Evolutionary conservation across 2,888 invertebrate genomes (phyloP).

Genomic region (Synanthedon tipuliformis): DNA sequence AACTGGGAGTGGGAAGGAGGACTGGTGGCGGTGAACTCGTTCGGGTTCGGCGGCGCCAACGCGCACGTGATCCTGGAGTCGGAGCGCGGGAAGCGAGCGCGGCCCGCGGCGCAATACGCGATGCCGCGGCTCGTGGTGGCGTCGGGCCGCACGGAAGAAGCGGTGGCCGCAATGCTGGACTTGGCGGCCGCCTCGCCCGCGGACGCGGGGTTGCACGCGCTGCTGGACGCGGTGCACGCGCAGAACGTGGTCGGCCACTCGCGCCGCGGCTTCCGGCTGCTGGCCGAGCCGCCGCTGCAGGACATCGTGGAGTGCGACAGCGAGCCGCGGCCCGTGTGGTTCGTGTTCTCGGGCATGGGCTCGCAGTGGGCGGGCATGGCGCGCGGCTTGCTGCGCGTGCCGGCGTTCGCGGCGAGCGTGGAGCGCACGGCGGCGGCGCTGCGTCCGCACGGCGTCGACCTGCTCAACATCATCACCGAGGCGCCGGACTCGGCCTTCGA

Average conservation of each 20-base stretch:
- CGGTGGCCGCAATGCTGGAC: conserved; percentile 75
- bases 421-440: conserved; percentile 81
- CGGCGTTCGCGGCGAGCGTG: conserved; percentile 84
- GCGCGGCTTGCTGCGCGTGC: conserved; percentile 83
- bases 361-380: conserved; percentile 98
- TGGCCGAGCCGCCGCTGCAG: conserved; percentile 66
- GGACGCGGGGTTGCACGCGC: conserved; percentile 80
- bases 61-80: conserved; percentile 90
- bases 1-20: conserved; percentile 90
- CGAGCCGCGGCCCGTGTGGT: conserved; percentile 89
- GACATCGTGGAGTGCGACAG: conserved; percentile 37
- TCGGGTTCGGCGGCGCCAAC: conserved; percentile 98
- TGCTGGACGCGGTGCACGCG: conserved; percentile 81
- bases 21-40: conserved; percentile 93
- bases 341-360: conserved; percentile 97
- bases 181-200: conserved; percentile 70
- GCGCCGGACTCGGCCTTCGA: conserved; percentile 84
- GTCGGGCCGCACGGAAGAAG: conserved; percentile 88
- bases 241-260: conserved; percentile 80
- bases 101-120: conserved; percentile 56
- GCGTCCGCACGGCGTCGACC: conserved; percentile 82
- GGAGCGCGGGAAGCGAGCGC: conserved; percentile 68
- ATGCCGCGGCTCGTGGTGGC: conserved; percentile 79
- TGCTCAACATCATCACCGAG: conserved; percentile 82
- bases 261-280: conserved; percentile 84